Evolutionary conservation across 2,888 invertebrate genomes (phyloP), one percentile per base, ranked within the genome.

Genomic region (Lasioglossum zephyrum): DNA sequence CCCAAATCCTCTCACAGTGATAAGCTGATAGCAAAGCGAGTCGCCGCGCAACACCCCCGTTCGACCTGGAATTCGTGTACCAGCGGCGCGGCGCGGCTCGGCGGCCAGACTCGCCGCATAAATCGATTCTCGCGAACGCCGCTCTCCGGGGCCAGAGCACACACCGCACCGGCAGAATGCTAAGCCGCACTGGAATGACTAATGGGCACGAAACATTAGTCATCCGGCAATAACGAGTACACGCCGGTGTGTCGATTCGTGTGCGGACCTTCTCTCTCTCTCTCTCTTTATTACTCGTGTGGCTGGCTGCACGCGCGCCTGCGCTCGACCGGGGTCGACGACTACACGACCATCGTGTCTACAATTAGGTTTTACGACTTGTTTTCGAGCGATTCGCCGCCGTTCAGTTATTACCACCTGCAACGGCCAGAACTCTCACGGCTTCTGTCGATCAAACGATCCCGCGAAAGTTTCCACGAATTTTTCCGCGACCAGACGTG

Each of bases 181-280:
- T 66, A 73, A 26, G 53, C 22, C 39, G 41, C 66, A 44, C 22
- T 44, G 60, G 83, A 63, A 69, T 75, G 82, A 84, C 76, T 77
- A 89, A 89, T 90, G 82, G 80, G 70, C 81, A 79, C 73, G 66
- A 60, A 74, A 81, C 88, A 89, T 89, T 89, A 89, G 90, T 89
- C 90, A 89, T 88, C 80, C 77, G 72, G 79, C 39, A 86, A 82
- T 83, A 83, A 85, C 85, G 78, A 87, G 82, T 73, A 60, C 31
- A 63, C 22, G 53, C 26, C 79, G 72, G 39, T 75, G 66, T 69
- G 79, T 87, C 89, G 89, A 87, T 87, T 73, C 73, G 53, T 53
- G 73, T 39, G 53, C 22, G 39, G 9, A 31, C 36, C 8, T 22
- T 22, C 9, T 53, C 53, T 53, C 53, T 53, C 53, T 53, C 53